Evolutionary conservation across 1,140 invertebrate species (phyloP).

Genomic region (Heliconius melpomene): DNA sequence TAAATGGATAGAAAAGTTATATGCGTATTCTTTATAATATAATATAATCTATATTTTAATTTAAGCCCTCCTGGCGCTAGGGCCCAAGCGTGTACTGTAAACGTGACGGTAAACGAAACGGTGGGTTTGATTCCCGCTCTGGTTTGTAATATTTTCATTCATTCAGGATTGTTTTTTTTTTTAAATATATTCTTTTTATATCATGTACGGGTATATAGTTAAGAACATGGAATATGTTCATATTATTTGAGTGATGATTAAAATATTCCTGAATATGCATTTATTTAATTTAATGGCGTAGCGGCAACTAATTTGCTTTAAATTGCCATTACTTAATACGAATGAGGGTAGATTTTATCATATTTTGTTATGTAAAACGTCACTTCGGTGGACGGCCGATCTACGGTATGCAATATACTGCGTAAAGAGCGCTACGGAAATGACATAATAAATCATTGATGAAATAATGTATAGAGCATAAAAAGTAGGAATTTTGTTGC

Average conservation of each 20-base stretch:
- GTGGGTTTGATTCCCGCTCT: no score
- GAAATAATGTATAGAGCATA: no score
- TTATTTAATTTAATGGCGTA: not conserved
- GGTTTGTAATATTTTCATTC: no score
- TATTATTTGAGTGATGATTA: not conserved
- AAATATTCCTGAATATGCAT: not conserved
- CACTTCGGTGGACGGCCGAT: not conserved
- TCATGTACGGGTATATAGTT: no score
- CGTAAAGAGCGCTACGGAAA: not conserved
- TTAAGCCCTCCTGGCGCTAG: no score
- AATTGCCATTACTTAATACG: conserved; percentile 1
- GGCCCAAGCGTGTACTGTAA: no score
- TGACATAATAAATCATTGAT: not conserved
- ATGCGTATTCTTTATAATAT: not conserved
- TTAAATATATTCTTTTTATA: no score
- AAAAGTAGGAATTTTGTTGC: no score
- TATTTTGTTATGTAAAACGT: conserved; percentile 9
- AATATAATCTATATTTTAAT: no score
- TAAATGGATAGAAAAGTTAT: not conserved
- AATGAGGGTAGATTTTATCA: conserved; percentile 11
- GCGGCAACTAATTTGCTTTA: not conserved
- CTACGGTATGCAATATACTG: not conserved
- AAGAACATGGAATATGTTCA: no score
- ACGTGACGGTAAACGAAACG: no score
- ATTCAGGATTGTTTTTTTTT: no score